Evolutionary conservation across 2,888 invertebrate species (phyloP), one percentile per base, ranked within the genome.

Genomic region (Drosophila gaucha): DNA sequence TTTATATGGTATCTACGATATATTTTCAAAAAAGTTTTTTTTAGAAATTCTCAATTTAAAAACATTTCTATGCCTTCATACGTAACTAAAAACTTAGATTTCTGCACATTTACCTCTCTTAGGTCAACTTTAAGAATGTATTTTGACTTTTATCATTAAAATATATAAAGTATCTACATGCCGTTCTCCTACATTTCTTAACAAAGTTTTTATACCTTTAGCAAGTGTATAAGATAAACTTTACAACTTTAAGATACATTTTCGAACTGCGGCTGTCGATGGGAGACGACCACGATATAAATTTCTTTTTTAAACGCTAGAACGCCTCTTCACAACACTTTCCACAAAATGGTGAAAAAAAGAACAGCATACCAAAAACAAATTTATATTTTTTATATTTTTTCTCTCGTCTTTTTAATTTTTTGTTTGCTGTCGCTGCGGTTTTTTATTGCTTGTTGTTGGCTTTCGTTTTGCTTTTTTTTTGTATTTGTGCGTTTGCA

Each of bases 311-410:
- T 88, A 83, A 90, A 89, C 84, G 86, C 89, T 89, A 90, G 89
- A 89, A 90, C 89, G 90, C 90, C 89, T 90, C 90, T 89, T 85
- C 83, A 75, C 89, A 86, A 90, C 90, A 90, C 88, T 89, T 86
- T 86, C 85, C 70, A 66, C 62, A 57, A 71, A 66, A 55, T 68
- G 64, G n/a, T 55, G 6, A 41, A 51, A 41, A 46, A 18, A 38
- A 49, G 10, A 58, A 50, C 67, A 54, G 36, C 44, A 57, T 35
- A 59, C 68, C 64, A 51, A 58, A 55, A 55, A 51, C 50, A 59
- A 60, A 60, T 71, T 59, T 54, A 49, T 49, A 57, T 63, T 28
- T 51, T 56, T 52, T 33, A 24, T 47, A 44, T 12, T 3, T 22
- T 41, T 54, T 43, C 44, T 50, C 26, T 44, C 50, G 31, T 28